Conservation (phyloP, 1,140 invertebrate species). For the Ooceraea biroi region DNA sequence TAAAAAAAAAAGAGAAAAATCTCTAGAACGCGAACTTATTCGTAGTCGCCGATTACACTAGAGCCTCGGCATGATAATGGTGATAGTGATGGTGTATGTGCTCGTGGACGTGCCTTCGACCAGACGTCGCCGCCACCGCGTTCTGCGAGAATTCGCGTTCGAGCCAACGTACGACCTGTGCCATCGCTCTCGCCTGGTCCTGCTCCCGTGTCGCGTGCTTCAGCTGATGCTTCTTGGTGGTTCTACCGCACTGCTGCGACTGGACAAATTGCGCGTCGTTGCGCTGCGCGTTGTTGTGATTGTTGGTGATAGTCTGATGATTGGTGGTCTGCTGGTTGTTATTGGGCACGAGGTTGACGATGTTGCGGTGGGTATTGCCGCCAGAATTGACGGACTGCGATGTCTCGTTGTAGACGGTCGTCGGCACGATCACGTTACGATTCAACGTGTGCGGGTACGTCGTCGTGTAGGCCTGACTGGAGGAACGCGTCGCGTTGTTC, state of each 20-base stretch:
- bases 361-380: constrained; percentile 45
- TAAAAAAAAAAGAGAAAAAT: neutral
- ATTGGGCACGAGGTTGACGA: constrained; percentile 61
- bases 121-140: constrained; percentile 76
- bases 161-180: constrained; percentile 88
- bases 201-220: constrained; percentile 90
- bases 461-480: constrained; percentile 71
- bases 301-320: constrained; percentile 69
- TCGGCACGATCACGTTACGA: constrained; percentile 61
- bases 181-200: constrained; percentile 91
- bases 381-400: constrained; percentile 10
- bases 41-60: constrained; percentile 74
- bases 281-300: constrained; percentile 76
- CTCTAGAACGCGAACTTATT: neutral
- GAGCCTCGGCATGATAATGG: constrained; percentile 88
- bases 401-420: constrained; percentile 47
- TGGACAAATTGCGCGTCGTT: constrained; percentile 77
- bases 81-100: constrained; percentile 95
- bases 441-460: constrained; percentile 74
- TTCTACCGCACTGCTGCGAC: constrained; percentile 76
- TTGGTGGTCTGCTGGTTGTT: constrained; percentile 59
- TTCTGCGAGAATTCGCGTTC: constrained; percentile 87
- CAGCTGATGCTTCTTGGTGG: constrained; percentile 87
- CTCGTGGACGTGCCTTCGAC: constrained; percentile 90
- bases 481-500: constrained; percentile 64